A percentile compares a stretch with the other conserved stretches of the same genome.
Conservation (phyloP, 2,888 invertebrate species). For the Clostera curtula region DNA sequence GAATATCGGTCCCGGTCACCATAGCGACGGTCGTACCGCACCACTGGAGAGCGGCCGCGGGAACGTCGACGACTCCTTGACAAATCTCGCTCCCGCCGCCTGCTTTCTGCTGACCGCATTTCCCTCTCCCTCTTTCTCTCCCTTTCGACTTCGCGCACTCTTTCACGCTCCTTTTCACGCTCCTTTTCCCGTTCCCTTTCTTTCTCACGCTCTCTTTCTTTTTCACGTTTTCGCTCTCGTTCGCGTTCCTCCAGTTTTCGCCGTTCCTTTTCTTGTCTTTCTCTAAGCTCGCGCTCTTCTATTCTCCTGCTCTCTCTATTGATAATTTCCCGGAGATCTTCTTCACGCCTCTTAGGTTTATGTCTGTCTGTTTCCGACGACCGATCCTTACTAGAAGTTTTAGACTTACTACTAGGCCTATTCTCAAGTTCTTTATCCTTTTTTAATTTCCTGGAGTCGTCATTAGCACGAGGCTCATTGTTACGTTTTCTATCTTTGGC, state of each 20-base stretch:
- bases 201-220: constrained; percentile 32
- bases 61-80: constrained; percentile 35
- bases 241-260: constrained; percentile 39
- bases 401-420: constrained; percentile 54
- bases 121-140: constrained; percentile 19
- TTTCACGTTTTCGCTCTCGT: constrained; percentile 30
- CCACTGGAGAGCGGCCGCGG: constrained; percentile 20
- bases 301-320: constrained; percentile 48
- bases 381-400: constrained; percentile 48
- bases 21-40: constrained; percentile 22
- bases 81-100: constrained; percentile 16
- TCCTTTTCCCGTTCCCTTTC: constrained; percentile 31
- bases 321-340: constrained; percentile 59
- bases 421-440: constrained; percentile 35
- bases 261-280: constrained; percentile 37
- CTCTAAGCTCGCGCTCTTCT: constrained; percentile 58
- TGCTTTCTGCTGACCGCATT: constrained; percentile 13
- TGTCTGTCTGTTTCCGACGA: constrained; percentile 39
- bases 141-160: constrained; percentile 41
- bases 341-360: constrained; percentile 43
- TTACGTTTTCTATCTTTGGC: constrained; percentile 35
- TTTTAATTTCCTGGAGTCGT: constrained; percentile 45
- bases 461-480: constrained; percentile 58
- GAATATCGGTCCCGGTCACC: constrained; percentile 23
- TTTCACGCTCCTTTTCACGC: constrained; percentile 24